A percentile compares a stretch with the other conserved stretches of the same genome.
Conservation (phyloP, 2,888 invertebrate genomes). For the Cinara cedri region DNA sequence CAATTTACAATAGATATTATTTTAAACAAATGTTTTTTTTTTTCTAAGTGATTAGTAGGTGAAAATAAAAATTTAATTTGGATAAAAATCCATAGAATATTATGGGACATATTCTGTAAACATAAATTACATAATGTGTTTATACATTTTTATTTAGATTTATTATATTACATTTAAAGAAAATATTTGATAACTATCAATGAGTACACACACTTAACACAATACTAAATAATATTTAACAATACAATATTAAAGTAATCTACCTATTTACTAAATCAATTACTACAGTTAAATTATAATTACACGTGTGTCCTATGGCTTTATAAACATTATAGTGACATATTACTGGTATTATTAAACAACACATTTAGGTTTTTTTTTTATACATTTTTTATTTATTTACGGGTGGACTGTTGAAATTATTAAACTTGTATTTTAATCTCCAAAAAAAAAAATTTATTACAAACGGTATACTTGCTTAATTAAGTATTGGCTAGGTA, state of each 20-base stretch:
- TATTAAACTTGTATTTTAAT: background rate
- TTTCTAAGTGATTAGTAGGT: too few relatives aligned
- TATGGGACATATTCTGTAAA: background rate
- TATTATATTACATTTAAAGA: background rate
- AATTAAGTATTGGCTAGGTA: constrained; percentile 1
- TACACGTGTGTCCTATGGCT: background rate
- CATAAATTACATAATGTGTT: background rate
- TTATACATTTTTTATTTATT: background rate
- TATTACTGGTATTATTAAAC: background rate
- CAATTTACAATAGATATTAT: too few relatives aligned
- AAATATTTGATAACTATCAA: constrained; percentile 23
- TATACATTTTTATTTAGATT: background rate
- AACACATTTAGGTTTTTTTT: background rate
- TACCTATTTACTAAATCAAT: constrained; percentile 17
- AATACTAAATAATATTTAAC: constrained; percentile 24
- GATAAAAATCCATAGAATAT: too few relatives aligned
- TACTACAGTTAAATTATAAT: background rate
- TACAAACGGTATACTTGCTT: background rate
- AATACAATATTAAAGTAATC: background rate
- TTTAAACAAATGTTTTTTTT: too few relatives aligned
- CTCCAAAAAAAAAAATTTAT: background rate
- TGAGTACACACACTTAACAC: background rate
- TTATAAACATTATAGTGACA: background rate
- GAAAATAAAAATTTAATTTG: too few relatives aligned
- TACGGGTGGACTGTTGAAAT: background rate